Evolutionary conservation across 2,888 invertebrate species (phyloP).

Genomic region (Pammene fasciana): DNA sequence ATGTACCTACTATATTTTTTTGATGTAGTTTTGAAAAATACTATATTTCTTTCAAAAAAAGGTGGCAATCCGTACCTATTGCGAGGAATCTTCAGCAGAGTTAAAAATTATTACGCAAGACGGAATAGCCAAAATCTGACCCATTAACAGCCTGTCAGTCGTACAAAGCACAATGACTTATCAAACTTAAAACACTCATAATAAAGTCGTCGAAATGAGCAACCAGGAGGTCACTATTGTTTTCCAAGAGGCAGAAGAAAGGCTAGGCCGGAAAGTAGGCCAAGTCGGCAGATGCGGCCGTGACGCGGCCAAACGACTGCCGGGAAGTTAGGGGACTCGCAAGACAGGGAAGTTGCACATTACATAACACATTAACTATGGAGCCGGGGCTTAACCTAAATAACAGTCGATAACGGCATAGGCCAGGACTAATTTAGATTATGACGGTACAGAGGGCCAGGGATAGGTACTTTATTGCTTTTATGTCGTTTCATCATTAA

Average conservation of each 20-base stretch:
- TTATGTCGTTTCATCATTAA: too few relatives aligned
- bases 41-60: too few relatives aligned
- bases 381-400: neutral
- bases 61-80: too few relatives aligned
- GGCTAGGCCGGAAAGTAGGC: slow-evolving; percentile 33
- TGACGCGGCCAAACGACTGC: slow-evolving; percentile 21
- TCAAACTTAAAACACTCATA: slow-evolving; percentile 14
- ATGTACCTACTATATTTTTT: too few relatives aligned
- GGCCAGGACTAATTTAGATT: neutral
- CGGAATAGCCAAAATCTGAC: neutral
- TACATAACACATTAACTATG: slow-evolving; percentile 7
- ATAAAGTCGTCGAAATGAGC: slow-evolving; percentile 32
- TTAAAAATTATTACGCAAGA: too few relatives aligned
- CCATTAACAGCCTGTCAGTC: neutral
- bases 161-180: neutral
- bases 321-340: slow-evolving; percentile 10
- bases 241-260: slow-evolving; percentile 29
- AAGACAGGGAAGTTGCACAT: neutral
- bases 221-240: slow-evolving; percentile 35
- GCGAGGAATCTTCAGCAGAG: too few relatives aligned
- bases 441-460: neutral
- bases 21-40: too few relatives aligned
- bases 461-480: neutral
- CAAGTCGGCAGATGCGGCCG: slow-evolving; percentile 21
- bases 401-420: slow-evolving; percentile 4